A percentile compares a stretch with the other conserved stretches of the same genome.
These are phyloP conservation scores for Phylloscopus trochilus DNA, from an alignment of 2,113 vertebrate genomes.

Conservation along the genomic window DNA sequence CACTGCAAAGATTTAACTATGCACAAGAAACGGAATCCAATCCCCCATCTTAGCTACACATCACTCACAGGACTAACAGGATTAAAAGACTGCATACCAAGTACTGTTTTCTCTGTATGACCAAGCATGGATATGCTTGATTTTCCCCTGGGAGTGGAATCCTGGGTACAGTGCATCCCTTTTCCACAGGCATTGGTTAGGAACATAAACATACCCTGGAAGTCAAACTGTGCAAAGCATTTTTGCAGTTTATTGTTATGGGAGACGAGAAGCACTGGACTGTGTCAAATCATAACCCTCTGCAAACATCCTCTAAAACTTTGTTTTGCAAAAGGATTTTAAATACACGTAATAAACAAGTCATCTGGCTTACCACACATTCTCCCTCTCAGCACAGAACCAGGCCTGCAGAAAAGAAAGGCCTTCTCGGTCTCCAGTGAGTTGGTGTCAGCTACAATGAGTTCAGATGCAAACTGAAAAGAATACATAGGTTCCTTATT, in stretches of 20 bases:
- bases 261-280: background rate
- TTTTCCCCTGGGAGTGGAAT: background rate
- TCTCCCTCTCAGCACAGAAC: conserved; percentile 90
- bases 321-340: background rate
- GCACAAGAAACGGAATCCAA: background rate
- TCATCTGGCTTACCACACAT: conserved; percentile 89
- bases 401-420: conserved; percentile 89
- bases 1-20: background rate
- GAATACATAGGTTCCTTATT: conserved; percentile 88
- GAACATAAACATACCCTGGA: conserved; percentile 21
- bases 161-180: background rate
- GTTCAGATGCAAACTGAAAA: conserved; percentile 88
- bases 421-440: conserved; percentile 88
- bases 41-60: background rate
- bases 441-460: conserved; percentile 90
- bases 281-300: background rate
- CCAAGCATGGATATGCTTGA: background rate
- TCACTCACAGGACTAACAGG: background rate
- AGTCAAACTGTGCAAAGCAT: background rate
- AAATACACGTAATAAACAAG: background rate
- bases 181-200: background rate
- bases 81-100: background rate
- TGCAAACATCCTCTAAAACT: background rate
- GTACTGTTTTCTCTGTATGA: background rate
- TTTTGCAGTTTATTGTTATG: conserved; percentile 28